Conservation (phyloP, 2,113 vertebrate species). For the Euleptes europaea region DNA sequence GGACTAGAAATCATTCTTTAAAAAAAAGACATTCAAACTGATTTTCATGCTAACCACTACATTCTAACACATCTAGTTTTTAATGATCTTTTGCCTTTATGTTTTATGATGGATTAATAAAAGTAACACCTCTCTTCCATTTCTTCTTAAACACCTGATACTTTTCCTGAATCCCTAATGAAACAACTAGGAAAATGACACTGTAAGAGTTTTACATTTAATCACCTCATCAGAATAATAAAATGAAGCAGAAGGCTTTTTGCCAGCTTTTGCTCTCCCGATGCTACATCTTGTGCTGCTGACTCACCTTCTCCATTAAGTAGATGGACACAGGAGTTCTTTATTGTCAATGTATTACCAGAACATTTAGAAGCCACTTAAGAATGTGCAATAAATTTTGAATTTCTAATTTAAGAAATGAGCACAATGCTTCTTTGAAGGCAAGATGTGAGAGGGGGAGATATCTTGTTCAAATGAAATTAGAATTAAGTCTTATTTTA, state of each 20-base stretch:
- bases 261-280: constrained; percentile 52
- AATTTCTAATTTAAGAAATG: constrained; percentile 45
- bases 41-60: not conserved
- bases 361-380: constrained; percentile 38
- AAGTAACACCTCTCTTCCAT: not conserved
- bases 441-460: not conserved
- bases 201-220: constrained; percentile 45
- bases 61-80: not conserved
- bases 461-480: constrained; percentile 24
- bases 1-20: not conserved
- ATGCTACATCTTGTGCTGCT: constrained; percentile 48
- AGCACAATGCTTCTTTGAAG: constrained; percentile 32
- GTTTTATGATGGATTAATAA: not conserved
- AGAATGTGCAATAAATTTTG: constrained; percentile 47
- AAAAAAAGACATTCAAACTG: not conserved
- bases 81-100: not conserved
- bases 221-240: constrained; percentile 57
- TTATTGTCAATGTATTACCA: constrained; percentile 40
- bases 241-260: constrained; percentile 47
- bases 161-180: constrained; percentile 51
- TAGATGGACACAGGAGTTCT: constrained; percentile 41
- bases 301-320: constrained; percentile 50
- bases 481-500: constrained; percentile 32
- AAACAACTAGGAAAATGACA: constrained; percentile 60
- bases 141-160: constrained; percentile 52